Conservation (phyloP, 2,113 vertebrate genomes). For the Rhinopomastus cyanomelas region DNA sequence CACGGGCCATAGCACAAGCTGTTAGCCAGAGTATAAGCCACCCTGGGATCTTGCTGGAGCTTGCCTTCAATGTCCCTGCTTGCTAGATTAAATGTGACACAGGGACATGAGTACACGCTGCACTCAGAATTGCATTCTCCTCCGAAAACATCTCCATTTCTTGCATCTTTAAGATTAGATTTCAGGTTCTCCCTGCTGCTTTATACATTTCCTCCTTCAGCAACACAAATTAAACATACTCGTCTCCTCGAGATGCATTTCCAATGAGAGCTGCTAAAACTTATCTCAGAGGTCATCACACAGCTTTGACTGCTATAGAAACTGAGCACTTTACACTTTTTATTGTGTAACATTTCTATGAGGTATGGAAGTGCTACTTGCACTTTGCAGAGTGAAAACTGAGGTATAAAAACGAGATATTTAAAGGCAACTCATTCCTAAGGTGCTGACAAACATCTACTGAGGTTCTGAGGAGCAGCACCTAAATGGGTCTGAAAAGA, state of each 20-base stretch:
- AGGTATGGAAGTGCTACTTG: not conserved
- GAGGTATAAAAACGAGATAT: not conserved
- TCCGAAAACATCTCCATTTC: not conserved
- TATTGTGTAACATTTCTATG: not conserved
- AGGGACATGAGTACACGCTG: not conserved
- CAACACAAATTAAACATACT: not conserved
- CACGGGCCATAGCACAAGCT: not conserved
- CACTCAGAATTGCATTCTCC: not conserved
- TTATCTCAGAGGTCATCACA: not conserved
- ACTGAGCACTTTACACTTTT: not conserved
- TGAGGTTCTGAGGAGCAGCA: not conserved
- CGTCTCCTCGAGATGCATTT: not conserved
- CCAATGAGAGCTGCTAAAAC: not conserved
- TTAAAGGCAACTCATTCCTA: not conserved
- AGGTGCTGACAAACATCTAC: not conserved
- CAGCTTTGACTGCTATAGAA: not conserved
- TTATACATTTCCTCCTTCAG: not conserved
- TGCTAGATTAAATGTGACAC: constrained; percentile 6
- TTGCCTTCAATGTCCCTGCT: not conserved
- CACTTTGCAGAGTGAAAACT: not conserved
- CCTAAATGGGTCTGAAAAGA: not conserved
- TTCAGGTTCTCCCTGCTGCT: not conserved
- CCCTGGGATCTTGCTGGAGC: not conserved
- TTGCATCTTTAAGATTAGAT: not conserved
- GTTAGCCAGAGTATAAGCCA: not conserved